Evolutionary conservation across 2,113 vertebrate genomes (phyloP).

Genomic region (Dromas ardeola): DNA sequence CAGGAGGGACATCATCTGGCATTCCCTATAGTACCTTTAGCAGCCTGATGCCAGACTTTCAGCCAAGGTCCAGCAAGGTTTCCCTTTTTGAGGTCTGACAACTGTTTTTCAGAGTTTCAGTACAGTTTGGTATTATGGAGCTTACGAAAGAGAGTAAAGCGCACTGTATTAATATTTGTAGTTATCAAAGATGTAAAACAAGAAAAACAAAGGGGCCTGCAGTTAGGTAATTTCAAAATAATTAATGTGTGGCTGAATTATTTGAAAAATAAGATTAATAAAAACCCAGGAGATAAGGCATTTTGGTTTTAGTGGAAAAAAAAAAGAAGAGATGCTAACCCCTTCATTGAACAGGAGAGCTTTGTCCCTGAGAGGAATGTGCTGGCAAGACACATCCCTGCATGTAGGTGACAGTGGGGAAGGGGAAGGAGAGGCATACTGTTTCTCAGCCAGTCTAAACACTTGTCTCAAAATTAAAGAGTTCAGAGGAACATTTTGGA

Average conservation of each 20-base stretch:
- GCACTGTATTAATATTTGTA: neutral
- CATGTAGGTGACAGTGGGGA: neutral
- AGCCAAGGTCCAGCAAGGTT: neutral
- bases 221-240: neutral
- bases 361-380: neutral
- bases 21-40: neutral
- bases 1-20: neutral
- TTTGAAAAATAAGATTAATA: neutral
- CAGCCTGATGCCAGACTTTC: neutral
- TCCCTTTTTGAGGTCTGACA: neutral
- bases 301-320: neutral
- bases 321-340: neutral
- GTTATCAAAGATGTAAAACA: neutral
- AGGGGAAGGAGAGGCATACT: neutral
- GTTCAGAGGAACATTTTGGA: neutral
- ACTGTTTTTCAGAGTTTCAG: neutral
- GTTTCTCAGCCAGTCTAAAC: neutral
- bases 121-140: neutral
- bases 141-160: neutral
- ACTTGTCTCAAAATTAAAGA: neutral
- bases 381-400: neutral
- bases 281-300: neutral
- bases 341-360: neutral
- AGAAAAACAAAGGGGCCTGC: neutral
- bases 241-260: neutral